Conservation (phyloP, 2,797 vertebrate genomes). For the Pangasius djambal region DNA sequence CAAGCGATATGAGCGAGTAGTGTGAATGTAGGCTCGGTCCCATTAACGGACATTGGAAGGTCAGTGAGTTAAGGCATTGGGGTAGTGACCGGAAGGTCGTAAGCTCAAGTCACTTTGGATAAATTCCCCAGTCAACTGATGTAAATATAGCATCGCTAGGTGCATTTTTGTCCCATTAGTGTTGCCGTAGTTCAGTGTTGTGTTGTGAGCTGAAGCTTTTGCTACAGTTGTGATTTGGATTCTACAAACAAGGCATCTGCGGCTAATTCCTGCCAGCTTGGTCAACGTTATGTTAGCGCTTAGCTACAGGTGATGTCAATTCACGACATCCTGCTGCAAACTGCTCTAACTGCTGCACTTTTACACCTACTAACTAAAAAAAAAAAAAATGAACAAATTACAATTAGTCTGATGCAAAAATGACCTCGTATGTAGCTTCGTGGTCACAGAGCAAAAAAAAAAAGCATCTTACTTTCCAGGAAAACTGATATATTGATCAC, state of each 20-base stretch:
- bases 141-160: not conserved
- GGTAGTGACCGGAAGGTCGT: not conserved
- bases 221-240: too few relatives aligned
- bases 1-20: not conserved
- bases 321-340: not conserved
- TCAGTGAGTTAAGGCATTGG: not conserved
- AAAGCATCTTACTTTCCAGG: not conserved
- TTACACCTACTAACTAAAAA: too few relatives aligned
- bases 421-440: not conserved
- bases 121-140: too few relatives aligned
- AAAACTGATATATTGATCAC: not conserved
- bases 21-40: not conserved
- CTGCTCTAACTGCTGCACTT: too few relatives aligned
- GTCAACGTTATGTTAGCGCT: not conserved
- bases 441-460: not conserved
- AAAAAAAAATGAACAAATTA: not conserved
- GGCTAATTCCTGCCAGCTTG: not conserved
- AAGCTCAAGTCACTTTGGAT: not conserved
- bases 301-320: not conserved
- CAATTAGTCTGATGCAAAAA: not conserved
- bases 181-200: not conserved
- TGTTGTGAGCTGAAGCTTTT: too few relatives aligned
- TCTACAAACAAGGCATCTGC: too few relatives aligned
- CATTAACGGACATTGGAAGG: not conserved
- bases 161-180: not conserved